Base-by-base conservation (phyloP, 2,797 vertebrate genomes). In the Rhinichthys osculus region DNA sequence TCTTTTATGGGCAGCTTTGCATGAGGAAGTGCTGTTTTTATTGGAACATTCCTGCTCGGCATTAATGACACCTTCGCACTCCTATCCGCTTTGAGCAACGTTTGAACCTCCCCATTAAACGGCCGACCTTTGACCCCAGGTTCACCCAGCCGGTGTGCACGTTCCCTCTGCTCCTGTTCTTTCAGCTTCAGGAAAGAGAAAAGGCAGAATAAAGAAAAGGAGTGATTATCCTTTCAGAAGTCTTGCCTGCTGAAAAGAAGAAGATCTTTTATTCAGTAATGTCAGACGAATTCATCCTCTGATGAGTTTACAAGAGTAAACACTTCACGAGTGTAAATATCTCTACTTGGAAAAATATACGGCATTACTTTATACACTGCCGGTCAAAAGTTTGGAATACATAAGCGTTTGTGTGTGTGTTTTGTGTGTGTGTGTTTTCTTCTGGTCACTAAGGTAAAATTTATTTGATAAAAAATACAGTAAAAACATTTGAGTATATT, bases 81-180 rank as follows among this genome's bases (percentile, higher is more conserved):
- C 86, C 93, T 87, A 91, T 92, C 89, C 90, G 52, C 93, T 95
- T 93, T 94, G 93, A 95, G 93, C 93, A 90, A 91, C 88, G 91
- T 92, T 94, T 94, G 92, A 92, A 95, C 94, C 89, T 92, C 92
- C 94, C 93, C 93, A 95, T 95, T 95, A 94, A 95, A 95, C 89
- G 92, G 90, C 91, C 92, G 94, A 94, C 95, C 94, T 94, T 88
- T 93, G 93, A 92, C 92, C 91, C 87, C 89, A 35, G 90, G 93
- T 94, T 94, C 93, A 93, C 92, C 92, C 92, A 93, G 92, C 91
- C 92, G 90, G 91, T 93, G 90, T 93, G 93, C 93, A 92, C 93
- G 94, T 94, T 93, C 94, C 93, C 90, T 91, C 92, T 91, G 92
- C 77, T 89, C 85, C 91, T 91, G 27, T 88, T 88, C 82, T 91